These are phyloP conservation scores for Ibidorhyncha struthersii DNA, from an alignment of 2,113 vertebrate species.

Conservation along the genomic window DNA sequence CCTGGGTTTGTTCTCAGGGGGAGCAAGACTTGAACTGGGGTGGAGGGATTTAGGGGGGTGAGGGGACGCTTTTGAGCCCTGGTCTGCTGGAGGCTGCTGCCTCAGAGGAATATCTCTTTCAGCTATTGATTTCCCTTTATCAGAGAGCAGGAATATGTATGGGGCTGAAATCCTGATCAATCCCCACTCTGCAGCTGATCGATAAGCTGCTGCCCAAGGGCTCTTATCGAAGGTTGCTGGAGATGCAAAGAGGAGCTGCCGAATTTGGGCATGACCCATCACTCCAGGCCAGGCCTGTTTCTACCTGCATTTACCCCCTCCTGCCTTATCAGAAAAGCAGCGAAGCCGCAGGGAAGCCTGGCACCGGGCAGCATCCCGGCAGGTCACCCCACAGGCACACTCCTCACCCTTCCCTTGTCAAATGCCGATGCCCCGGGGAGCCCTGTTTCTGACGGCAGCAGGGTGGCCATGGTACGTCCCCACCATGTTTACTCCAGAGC, in stretches of 20 bases:
- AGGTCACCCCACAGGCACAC: accelerated
- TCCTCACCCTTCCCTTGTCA: not conserved
- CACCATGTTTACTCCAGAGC: not conserved
- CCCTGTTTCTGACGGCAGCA: not conserved
- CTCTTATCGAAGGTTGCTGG: not conserved
- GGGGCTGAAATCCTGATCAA: slow-evolving; percentile 51
- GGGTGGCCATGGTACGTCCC: not conserved
- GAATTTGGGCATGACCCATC: not conserved
- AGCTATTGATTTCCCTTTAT: slow-evolving; percentile 43
- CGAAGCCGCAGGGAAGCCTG: accelerated
- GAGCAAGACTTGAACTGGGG: accelerated
- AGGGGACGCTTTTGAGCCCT: not conserved
- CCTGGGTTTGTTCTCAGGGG: not conserved
- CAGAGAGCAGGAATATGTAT: slow-evolving; percentile 51
- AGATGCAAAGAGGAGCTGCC: not conserved
- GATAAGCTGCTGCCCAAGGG: not conserved
- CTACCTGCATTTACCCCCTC: accelerated
- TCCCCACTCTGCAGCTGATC: not conserved
- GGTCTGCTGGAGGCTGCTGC: not conserved
- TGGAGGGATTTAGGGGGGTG: not conserved
- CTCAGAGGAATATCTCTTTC: not conserved
- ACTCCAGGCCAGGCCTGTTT: not conserved
- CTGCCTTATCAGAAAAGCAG: not conserved
- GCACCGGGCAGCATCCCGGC: accelerated
- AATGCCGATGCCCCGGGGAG: not conserved